Evolutionary conservation across 1,140 invertebrate species (phyloP).

Genomic region (Plectrocnemia conspersa): DNA sequence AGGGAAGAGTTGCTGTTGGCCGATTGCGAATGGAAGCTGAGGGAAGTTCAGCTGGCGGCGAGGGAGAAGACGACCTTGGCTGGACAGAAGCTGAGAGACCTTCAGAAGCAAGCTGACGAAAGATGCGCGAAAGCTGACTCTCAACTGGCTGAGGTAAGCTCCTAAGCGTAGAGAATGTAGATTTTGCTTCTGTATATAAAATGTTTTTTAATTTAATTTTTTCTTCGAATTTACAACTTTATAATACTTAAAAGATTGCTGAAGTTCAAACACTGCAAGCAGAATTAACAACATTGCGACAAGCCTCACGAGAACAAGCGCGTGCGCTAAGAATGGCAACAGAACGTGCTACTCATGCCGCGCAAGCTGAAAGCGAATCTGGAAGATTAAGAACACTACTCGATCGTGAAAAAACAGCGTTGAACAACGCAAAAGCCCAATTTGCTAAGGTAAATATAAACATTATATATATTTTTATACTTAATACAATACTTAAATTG

Average conservation of each 20-base stretch:
- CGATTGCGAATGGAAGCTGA: conserved; percentile 52
- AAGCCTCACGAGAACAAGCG: conserved; percentile 14
- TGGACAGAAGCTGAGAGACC: conserved; percentile 21
- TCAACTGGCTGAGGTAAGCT: conserved; percentile 23
- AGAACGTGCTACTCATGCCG: conserved; percentile 20
- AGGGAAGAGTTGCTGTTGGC: conserved; percentile 46
- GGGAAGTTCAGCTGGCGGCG: conserved; percentile 45
- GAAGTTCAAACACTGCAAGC: conserved; percentile 8
- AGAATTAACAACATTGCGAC: conserved; percentile 9
- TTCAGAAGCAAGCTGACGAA: conserved; percentile 21
- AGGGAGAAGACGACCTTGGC: conserved; percentile 36
- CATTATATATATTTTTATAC: background rate
- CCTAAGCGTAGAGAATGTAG: background rate
- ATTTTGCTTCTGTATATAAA: background rate
- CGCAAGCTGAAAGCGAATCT: conserved; percentile 24
- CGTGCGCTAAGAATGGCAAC: conserved; percentile 12
- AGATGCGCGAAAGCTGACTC: conserved; percentile 22
- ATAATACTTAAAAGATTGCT: no score
- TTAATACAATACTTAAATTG: background rate
- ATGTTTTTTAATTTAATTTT: background rate
- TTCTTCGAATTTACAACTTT: no score
- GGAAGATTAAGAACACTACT: conserved; percentile 23
- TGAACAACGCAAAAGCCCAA: conserved; percentile 12
- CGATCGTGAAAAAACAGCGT: conserved; percentile 24
- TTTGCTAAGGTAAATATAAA: conserved; percentile 20